phyloP scores from a whole-genome alignment of 2,797 vertebrate species.

The Melanotaenia boesemani region DNA sequence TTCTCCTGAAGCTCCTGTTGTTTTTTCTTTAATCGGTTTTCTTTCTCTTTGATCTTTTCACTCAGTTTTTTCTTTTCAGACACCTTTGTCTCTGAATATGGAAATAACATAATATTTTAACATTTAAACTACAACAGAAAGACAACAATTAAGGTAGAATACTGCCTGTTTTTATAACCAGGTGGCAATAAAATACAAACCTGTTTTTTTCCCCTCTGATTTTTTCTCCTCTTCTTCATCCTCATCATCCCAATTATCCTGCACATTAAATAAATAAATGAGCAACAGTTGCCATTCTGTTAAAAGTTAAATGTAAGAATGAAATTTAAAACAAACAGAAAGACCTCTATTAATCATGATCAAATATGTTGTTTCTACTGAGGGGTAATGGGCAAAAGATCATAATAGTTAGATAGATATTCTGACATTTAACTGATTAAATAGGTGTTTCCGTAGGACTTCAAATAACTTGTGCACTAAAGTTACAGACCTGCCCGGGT shows the following conservation, averaged over 20 bases:
- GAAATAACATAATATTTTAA: conserved; percentile 17
- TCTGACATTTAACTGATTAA: background rate
- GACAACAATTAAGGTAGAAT: background rate
- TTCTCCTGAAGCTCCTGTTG: conserved; percentile 77
- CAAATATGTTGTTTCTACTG: background rate
- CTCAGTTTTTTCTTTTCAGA: conserved; percentile 95
- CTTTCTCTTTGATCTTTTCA: conserved; percentile 97
- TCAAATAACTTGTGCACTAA: background rate
- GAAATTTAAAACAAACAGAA: background rate
- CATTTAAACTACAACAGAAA: background rate
- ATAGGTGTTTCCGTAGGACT: background rate
- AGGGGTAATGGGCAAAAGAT: too few relatives aligned
- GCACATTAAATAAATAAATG: conserved; percentile 23
- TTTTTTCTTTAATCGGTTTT: conserved; percentile 89
- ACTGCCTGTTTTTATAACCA: background rate
- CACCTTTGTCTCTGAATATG: conserved; percentile 87
- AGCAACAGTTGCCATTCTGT: background rate
- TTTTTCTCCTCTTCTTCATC: conserved; percentile 88
- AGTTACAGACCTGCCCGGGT: background rate
- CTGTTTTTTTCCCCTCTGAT: conserved; percentile 83
- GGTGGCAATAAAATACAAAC: conserved; percentile 64
- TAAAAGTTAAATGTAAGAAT: too few relatives aligned
- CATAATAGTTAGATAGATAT: background rate
- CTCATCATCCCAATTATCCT: conserved; percentile 99
- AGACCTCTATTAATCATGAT: background rate